phyloP scores from a whole-genome alignment of 1,140 invertebrate species.

The Trichonephila clavata region DNA sequence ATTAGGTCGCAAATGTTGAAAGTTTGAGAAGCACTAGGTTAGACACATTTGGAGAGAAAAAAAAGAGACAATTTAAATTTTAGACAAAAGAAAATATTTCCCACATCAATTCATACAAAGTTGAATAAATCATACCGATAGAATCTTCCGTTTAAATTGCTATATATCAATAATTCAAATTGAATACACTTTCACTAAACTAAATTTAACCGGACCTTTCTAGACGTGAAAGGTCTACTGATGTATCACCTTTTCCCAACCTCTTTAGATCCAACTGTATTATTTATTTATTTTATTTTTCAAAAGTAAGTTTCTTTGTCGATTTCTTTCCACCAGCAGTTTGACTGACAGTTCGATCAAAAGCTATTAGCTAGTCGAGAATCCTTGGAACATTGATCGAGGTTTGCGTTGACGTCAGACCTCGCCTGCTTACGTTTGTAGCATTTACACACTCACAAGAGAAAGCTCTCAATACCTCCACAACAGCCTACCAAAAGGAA shows the following conservation, averaged over 20 bases:
- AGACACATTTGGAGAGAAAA: too few species aligned
- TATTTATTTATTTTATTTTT: not conserved
- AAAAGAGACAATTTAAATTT: too few species aligned
- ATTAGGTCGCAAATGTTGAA: too few species aligned
- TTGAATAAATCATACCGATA: too few species aligned
- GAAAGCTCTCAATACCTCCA: not conserved
- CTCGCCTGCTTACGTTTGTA: not conserved
- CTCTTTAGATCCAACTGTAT: not conserved
- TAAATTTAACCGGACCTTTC: not conserved
- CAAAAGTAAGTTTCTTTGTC: not conserved
- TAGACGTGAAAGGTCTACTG: not conserved
- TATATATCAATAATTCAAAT: too few species aligned
- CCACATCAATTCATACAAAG: too few species aligned
- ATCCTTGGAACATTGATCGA: constrained; percentile 32
- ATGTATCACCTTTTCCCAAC: not conserved
- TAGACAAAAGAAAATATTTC: too few species aligned
- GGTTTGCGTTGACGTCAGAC: constrained; percentile 9
- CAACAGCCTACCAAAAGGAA: not conserved
- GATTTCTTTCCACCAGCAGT: not conserved
- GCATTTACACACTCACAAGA: not conserved
- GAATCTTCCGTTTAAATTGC: too few species aligned
- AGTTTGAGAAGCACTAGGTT: too few species aligned
- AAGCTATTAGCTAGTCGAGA: constrained; percentile 47
- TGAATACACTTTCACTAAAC: not conserved
- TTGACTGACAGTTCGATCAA: constrained; percentile 52